Conservation (phyloP, 2,113 vertebrate genomes). For the Poeciliopsis retropinna region DNA sequence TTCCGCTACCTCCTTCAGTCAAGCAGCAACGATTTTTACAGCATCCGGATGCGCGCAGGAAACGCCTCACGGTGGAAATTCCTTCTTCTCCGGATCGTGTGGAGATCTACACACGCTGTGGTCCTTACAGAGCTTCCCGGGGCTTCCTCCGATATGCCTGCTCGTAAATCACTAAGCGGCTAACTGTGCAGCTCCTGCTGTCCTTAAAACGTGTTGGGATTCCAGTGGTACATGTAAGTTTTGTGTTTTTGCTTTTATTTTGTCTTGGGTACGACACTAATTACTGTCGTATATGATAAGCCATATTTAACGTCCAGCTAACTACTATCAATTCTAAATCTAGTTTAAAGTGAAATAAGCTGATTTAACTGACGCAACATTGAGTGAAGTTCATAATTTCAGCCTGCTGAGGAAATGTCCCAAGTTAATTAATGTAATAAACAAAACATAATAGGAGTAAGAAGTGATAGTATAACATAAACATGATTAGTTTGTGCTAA, state of each 20-base stretch:
- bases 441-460: neutral
- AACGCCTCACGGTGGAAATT: fast-evolving
- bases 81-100: neutral
- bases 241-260: neutral
- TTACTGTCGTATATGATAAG: neutral
- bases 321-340: neutral
- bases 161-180: neutral
- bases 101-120: neutral
- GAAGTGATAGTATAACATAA: neutral
- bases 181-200: conserved; percentile 19
- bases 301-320: neutral
- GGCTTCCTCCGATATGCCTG: conserved; percentile 25
- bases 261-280: neutral
- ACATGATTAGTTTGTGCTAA: neutral
- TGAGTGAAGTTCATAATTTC: neutral
- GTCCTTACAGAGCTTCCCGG: neutral
- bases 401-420: no score
- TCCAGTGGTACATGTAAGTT: conserved; percentile 66
- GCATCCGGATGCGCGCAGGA: fast-evolving
- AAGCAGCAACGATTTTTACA: conserved; percentile 15
- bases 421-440: neutral
- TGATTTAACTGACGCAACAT: conserved; percentile 8
- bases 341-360: neutral
- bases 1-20: neutral
- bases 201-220: conserved; percentile 48